Conservation (phyloP, 2,113 vertebrate genomes). For the Dasypus novemcinctus region DNA sequence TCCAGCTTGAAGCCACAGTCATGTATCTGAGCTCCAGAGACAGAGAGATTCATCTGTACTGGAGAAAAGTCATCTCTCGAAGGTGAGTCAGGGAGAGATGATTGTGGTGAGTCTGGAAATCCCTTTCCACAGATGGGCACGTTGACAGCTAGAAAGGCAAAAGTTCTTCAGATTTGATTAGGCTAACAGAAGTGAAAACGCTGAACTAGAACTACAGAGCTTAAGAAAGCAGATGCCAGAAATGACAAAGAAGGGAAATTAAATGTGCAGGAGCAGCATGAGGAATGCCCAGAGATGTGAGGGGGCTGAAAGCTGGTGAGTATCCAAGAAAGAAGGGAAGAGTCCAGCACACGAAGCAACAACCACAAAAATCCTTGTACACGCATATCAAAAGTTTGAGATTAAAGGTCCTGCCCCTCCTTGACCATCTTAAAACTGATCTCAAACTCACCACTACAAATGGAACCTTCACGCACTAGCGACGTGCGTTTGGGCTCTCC, state of each 20-base stretch:
- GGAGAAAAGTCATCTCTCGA: background rate
- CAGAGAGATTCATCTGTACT: rapidly evolving
- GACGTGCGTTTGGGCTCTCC: rapidly evolving
- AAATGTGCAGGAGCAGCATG: too few species aligned
- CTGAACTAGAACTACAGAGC: background rate
- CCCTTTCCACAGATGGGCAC: background rate
- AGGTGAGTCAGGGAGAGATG: background rate
- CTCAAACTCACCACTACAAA: background rate
- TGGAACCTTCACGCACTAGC: rapidly evolving
- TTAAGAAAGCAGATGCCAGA: background rate
- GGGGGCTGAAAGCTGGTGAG: background rate
- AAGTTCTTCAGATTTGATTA: background rate
- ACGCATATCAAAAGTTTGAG: background rate
- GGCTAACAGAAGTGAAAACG: background rate
- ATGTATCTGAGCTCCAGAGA: background rate
- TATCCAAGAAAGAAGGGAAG: background rate
- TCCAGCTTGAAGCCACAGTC: background rate
- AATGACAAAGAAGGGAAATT: background rate
- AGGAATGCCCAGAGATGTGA: background rate
- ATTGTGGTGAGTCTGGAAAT: background rate
- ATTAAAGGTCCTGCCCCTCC: background rate
- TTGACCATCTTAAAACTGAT: rapidly evolving
- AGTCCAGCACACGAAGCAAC: background rate
- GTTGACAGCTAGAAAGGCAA: background rate
- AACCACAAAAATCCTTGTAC: background rate